Evolutionary conservation across 1,140 invertebrate genomes (phyloP).

Genomic region (Drosophila yakuba): DNA sequence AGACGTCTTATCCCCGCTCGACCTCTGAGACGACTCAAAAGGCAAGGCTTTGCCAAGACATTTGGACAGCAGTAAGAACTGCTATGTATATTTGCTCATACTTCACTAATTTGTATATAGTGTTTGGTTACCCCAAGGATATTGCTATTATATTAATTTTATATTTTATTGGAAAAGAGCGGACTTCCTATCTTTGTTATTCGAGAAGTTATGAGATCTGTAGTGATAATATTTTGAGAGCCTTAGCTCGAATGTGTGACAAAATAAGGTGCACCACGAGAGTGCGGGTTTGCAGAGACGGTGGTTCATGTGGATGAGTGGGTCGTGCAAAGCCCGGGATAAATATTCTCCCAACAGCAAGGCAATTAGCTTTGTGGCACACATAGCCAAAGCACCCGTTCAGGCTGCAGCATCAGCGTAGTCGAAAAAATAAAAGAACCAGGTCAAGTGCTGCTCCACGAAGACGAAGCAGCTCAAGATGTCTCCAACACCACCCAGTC

Average conservation of each 20-base stretch:
- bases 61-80: too few relatives aligned
- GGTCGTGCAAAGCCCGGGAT: background rate
- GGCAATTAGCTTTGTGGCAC: constrained; percentile 65
- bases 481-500: constrained; percentile 26
- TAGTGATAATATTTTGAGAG: background rate
- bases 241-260: constrained; percentile 6
- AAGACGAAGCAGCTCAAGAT: constrained; percentile 39
- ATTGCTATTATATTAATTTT: background rate
- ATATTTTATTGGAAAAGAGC: background rate
- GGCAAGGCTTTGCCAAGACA: too few relatives aligned
- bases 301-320: constrained; percentile 4
- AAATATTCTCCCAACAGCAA: constrained; percentile 8
- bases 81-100: too few relatives aligned
- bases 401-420: constrained; percentile 15
- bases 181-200: constrained; percentile 1
- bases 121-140: too few relatives aligned
- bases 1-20: too few relatives aligned
- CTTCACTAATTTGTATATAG: too few relatives aligned
- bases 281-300: background rate
- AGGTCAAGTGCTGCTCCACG: constrained; percentile 71
- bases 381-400: constrained; percentile 32
- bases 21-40: too few relatives aligned
- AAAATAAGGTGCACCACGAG: constrained; percentile 1
- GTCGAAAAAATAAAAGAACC: constrained; percentile 39
- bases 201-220: background rate